Base-by-base conservation (phyloP, 1,140 invertebrate genomes). In the Trichoplusia ni region DNA sequence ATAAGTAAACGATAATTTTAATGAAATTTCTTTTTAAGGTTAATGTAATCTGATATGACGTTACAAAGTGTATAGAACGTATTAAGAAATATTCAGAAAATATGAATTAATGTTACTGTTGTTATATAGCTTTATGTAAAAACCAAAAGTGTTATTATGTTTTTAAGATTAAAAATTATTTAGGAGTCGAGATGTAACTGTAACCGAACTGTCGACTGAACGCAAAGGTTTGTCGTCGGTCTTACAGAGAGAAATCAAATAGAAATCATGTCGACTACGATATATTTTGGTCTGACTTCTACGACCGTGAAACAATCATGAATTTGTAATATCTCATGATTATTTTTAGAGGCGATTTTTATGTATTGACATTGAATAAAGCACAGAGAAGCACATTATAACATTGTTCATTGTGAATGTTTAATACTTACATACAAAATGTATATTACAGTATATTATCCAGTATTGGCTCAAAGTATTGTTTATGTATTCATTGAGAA, bases 121-220 rank as follows among this genome's bases (percentile, higher is more conserved):
- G 84, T 89, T 89, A 86, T 88, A 86, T 86, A 89, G 83, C 81
- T 87, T 85, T 89, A 86, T 85, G 79, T 81, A 76, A 79, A 86
- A 89, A 89, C 86, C 83, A 89, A 87, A 87, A 82, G 83, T 89
- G 86, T 89, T 89, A 87, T 85, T 86, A 84, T 82, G 84, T 85
- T 86, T 84, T 83, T 79, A 78, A 75, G 64, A 71, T 69, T 65
- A 64, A 67, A 69, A 63, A 69, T 68, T 59, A 63, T 58, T 62
- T 73, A 67, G 56, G 53, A 33, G 64, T 37, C 33, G 54, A 66
- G 14, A 64, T 18, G 33, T 63, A 44, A 25, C 29, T 66, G 14
- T 46, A 64, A 62, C 53, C 16, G 49, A 53, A 56, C 37, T 62
- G 33, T 53, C 21, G 19, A 63, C 51, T 23, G 9, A 21, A 16